Conservation (phyloP, 2,797 vertebrate genomes). For the Brachyrhaphis roseni region DNA sequence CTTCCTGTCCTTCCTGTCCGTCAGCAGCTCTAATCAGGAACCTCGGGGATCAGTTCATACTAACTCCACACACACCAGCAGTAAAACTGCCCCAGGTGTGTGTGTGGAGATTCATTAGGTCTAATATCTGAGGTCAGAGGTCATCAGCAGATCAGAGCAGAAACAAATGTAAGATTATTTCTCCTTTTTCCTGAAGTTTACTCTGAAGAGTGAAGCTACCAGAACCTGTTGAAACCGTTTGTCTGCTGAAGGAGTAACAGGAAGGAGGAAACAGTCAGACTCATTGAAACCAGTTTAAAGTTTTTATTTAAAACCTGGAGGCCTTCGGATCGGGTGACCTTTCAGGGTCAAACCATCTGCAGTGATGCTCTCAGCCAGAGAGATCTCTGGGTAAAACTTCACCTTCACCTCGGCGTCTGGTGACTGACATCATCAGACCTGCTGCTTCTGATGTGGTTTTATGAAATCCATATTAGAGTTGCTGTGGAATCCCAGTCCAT, state of each 20-base stretch:
- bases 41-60: slow-evolving; percentile 55
- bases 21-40: slow-evolving; percentile 39
- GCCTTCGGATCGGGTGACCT: neutral
- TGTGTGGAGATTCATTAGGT: neutral
- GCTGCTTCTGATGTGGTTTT: neutral
- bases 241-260: neutral
- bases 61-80: slow-evolving; percentile 42
- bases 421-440: neutral
- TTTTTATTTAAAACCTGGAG: neutral
- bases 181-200: neutral
- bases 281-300: no score
- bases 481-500: neutral
- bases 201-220: neutral
- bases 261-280: neutral
- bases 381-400: neutral
- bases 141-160: slow-evolving; percentile 12
- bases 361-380: neutral
- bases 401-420: neutral
- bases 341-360: neutral
- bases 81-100: slow-evolving; percentile 9
- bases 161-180: slow-evolving; percentile 39
- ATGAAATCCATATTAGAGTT: neutral
- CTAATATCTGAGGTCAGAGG: slow-evolving; percentile 43
- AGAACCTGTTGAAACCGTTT: neutral
- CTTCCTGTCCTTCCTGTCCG: no score